Evolutionary conservation across 2,888 invertebrate species (phyloP).

Genomic region (Plemyria rubiginata): DNA sequence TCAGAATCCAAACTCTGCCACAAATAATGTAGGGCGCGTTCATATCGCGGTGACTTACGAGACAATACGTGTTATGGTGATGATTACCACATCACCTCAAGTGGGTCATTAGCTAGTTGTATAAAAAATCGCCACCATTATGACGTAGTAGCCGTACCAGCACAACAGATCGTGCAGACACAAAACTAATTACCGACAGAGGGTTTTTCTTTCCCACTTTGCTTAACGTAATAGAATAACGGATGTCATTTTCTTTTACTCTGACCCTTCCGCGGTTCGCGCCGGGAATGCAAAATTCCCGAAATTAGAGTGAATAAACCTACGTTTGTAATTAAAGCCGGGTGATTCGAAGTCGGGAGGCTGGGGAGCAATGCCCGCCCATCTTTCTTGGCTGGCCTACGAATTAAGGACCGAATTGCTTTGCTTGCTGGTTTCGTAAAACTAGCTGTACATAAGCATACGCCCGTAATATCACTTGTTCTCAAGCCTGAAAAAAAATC

Average conservation of each 20-base stretch:
- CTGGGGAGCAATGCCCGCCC: conserved; percentile 69
- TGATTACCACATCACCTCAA: too few species aligned
- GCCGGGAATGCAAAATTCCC: conserved; percentile 82
- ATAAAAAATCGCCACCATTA: too few species aligned
- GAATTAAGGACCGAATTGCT: conserved; percentile 84
- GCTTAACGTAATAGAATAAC: conserved; percentile 82
- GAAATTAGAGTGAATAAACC: conserved; percentile 84
- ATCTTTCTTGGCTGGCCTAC: conserved; percentile 82
- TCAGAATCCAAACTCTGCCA: too few species aligned
- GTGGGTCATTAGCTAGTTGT: too few species aligned
- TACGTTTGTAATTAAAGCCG: conserved; percentile 81
- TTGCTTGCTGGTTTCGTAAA: conserved; percentile 51
- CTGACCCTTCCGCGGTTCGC: conserved; percentile 84
- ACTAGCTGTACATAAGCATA: neutral
- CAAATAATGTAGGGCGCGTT: too few species aligned
- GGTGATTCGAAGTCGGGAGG: conserved; percentile 52
- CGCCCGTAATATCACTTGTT: neutral
- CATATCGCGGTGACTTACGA: too few species aligned
- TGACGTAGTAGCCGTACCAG: conserved; percentile 44
- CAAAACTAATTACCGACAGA: conserved; percentile 74
- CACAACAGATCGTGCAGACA: conserved; percentile 56
- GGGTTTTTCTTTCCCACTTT: conserved; percentile 73
- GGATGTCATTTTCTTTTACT: conserved; percentile 83
- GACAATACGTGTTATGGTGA: too few species aligned
- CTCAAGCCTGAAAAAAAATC: too few species aligned